Conservation (phyloP, 2,888 invertebrate species). For the Drosophila tanythrix region DNA sequence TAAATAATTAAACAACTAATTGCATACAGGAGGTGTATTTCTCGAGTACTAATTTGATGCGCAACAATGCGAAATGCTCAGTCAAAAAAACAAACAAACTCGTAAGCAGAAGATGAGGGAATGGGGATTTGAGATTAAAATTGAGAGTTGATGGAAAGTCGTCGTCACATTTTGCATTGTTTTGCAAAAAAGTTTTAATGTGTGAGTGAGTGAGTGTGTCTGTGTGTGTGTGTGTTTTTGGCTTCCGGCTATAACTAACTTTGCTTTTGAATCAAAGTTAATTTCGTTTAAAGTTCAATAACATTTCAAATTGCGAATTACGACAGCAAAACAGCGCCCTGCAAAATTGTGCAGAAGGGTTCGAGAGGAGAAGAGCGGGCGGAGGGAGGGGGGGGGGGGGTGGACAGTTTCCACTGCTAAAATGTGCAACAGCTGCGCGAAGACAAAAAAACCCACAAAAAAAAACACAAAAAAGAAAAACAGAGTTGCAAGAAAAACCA, state of each 20-base stretch:
- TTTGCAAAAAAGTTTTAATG: conserved; percentile 47
- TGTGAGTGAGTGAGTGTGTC: conserved; percentile 13
- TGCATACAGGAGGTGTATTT: conserved; percentile 14
- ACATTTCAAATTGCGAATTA: conserved; percentile 80
- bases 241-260: conserved; percentile 67
- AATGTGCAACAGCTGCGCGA: conserved; percentile 60
- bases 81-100: conserved; percentile 4
- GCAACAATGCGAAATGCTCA: conserved; percentile 29
- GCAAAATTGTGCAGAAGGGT: conserved; percentile 27
- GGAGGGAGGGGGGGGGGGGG: neutral
- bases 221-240: conserved; percentile 21
- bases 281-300: conserved; percentile 82
- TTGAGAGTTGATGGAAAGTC: conserved; percentile 66
- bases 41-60: conserved; percentile 2
- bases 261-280: conserved; percentile 64
- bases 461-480: conserved; percentile 22
- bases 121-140: conserved; percentile 14
- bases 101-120: conserved; percentile 14
- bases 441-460: conserved; percentile 9
- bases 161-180: conserved; percentile 60
- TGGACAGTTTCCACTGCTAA: conserved; percentile 18
- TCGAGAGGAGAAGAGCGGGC: neutral
- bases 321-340: conserved; percentile 66
- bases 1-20: conserved; percentile 23
- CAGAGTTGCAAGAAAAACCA: conserved; percentile 43